Evolutionary conservation across 2,888 invertebrate species (phyloP).

Genomic region (Synergus laeviventris): DNA sequence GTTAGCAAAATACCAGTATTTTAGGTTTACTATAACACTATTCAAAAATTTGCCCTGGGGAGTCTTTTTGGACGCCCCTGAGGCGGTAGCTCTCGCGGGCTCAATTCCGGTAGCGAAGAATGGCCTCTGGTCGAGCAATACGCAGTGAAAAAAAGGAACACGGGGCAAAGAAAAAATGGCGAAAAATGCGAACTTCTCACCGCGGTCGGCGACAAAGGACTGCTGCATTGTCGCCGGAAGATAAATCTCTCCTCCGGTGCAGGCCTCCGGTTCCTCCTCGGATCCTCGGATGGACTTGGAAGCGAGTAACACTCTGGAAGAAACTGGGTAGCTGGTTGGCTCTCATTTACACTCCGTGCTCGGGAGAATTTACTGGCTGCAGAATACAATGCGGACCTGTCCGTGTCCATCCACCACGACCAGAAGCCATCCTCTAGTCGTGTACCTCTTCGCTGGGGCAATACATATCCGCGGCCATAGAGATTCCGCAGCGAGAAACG

Average conservation of each 20-base stretch:
- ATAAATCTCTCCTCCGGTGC: conserved; percentile 63
- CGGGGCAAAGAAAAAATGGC: conserved; percentile 65
- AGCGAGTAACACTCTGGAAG: conserved; percentile 48
- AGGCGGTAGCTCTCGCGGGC: conserved; percentile 43
- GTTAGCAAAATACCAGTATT: no score
- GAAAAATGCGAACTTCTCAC: conserved; percentile 75
- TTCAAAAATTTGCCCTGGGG: no score
- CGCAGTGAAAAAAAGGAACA: conserved; percentile 42
- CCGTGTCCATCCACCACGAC: conserved; percentile 73
- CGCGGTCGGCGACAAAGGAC: conserved; percentile 72
- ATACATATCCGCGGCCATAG: conserved; percentile 62
- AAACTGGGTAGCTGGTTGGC: conserved; percentile 50
- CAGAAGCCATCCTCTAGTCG: conserved; percentile 65
- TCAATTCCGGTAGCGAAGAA: conserved; percentile 63
- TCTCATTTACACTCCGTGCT: conserved; percentile 75
- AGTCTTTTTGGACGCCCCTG: conserved; percentile 35
- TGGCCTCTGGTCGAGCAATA: conserved; percentile 47
- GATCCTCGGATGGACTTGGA: conserved; percentile 51
- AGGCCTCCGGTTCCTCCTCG: conserved; percentile 43
- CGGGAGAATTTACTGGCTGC: conserved; percentile 73
- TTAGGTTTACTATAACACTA: no score
- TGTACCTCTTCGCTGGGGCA: conserved; percentile 66
- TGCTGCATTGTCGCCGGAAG: conserved; percentile 62
- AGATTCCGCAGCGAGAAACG: conserved; percentile 45
- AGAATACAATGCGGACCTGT: conserved; percentile 75